A percentile compares a stretch with the other conserved stretches of the same genome.
Evolutionary conservation across 2,797 vertebrate species (phyloP).

Genomic region (Phataginus tetradactyla): DNA sequence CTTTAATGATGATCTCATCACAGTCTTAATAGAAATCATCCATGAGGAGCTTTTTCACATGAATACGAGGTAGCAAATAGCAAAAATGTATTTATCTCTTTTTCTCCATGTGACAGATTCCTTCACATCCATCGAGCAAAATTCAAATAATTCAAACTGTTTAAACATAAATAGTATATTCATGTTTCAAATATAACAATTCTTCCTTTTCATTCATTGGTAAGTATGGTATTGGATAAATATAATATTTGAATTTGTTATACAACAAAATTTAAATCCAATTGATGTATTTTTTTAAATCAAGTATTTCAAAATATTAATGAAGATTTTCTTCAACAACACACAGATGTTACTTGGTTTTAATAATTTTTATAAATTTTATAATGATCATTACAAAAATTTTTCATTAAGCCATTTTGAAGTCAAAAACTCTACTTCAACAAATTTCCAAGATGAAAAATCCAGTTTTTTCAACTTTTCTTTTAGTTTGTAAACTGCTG

Average conservation of each 20-base stretch:
- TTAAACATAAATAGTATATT: constrained; percentile 1
- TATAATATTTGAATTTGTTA: constrained; percentile 28
- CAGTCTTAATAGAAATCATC: background rate
- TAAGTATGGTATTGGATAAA: background rate
- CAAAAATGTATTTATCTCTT: background rate
- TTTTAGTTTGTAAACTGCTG: constrained; percentile 23
- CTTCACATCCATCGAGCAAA: background rate
- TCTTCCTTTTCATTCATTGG: constrained; percentile 31
- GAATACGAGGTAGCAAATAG: background rate
- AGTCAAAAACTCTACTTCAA: background rate
- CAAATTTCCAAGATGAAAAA: constrained; percentile 18
- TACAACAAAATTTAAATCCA: background rate
- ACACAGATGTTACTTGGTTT: background rate
- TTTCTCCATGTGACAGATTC: background rate
- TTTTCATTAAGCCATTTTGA: background rate
- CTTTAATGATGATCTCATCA: background rate
- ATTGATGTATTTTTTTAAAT: background rate
- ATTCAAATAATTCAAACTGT: constrained; percentile 20
- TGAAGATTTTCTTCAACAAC: background rate
- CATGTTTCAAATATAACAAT: constrained; percentile 15
- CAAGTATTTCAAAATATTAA: constrained; percentile 50
- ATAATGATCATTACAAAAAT: no score
- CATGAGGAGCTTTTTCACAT: background rate
- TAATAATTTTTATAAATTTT: background rate
- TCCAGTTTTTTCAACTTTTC: background rate